Conservation (phyloP, 2,888 invertebrate genomes). For the Philonicus albiceps region DNA sequence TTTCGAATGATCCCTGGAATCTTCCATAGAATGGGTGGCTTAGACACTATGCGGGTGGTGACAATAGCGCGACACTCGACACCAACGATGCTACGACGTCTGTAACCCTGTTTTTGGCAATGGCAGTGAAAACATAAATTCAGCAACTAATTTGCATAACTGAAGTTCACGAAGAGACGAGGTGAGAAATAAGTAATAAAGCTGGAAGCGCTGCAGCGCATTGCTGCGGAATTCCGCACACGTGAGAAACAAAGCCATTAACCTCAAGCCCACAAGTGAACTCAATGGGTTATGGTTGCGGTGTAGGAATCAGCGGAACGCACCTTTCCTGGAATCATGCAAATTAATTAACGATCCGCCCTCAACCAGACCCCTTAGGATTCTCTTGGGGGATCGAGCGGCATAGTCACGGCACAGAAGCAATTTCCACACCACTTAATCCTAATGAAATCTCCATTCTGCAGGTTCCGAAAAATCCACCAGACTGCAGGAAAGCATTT, state of each 20-base stretch:
- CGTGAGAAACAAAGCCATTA: slow-evolving; percentile 19
- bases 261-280: background rate
- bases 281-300: background rate
- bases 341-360: slow-evolving; percentile 13
- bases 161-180: background rate
- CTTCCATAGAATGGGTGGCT: background rate
- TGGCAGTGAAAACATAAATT: slow-evolving; percentile 40
- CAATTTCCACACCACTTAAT: background rate
- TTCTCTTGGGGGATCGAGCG: background rate
- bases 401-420: background rate
- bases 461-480: background rate
- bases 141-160: slow-evolving; percentile 39
- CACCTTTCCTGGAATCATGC: background rate
- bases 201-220: background rate
- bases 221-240: slow-evolving; percentile 10
- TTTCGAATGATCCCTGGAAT: background rate
- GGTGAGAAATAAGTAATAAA: slow-evolving; percentile 32
- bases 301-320: background rate
- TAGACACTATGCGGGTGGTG: background rate
- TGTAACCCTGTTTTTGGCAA: slow-evolving; percentile 35
- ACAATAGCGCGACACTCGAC: background rate
- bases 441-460: background rate
- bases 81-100: background rate
- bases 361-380: background rate
- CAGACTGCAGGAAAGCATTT: background rate